A percentile compares a stretch with the other conserved stretches of the same genome.
phyloP scores from a whole-genome alignment of 1,140 invertebrate genomes.

The Drosophila sechellia region DNA sequence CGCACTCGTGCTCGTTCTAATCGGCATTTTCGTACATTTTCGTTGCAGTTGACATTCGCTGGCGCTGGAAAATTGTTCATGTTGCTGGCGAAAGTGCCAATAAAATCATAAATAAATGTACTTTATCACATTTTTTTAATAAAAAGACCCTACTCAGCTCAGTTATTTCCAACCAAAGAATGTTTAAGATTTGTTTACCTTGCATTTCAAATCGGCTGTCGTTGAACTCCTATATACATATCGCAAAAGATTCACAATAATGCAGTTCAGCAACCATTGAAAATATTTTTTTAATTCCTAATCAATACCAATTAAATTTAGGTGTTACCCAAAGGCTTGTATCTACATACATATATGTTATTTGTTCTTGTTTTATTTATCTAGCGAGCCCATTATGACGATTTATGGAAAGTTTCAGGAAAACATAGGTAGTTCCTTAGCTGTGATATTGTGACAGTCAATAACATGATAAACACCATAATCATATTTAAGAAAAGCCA shows the following conservation, averaged over 20 bases:
- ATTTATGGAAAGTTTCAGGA: neutral
- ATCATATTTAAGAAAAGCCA: neutral
- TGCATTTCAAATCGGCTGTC: slow-evolving; percentile 6
- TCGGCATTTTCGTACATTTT: slow-evolving; percentile 12
- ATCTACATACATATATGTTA: too few relatives aligned
- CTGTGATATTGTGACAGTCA: neutral
- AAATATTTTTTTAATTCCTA: too few relatives aligned
- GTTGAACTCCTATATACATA: slow-evolving; percentile 4
- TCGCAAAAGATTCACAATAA: too few relatives aligned
- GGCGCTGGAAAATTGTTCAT: slow-evolving; percentile 22
- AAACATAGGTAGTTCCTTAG: slow-evolving; percentile 2
- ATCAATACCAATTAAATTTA: too few relatives aligned
- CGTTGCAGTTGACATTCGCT: slow-evolving; percentile 22
- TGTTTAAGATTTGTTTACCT: slow-evolving; percentile 5
- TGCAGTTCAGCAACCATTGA: too few relatives aligned
- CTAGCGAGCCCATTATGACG: neutral
- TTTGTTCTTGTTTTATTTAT: neutral
- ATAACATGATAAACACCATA: neutral
- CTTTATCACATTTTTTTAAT: neutral
- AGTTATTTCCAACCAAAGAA: slow-evolving; percentile 5
- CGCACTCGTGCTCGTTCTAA: slow-evolving; percentile 24
- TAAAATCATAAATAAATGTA: neutral
- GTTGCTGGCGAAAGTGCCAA: neutral
- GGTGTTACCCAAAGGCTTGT: neutral
- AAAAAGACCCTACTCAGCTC: neutral